Conservation (phyloP, 2,113 vertebrate species). For the Chaenocephalus aceratus region DNA sequence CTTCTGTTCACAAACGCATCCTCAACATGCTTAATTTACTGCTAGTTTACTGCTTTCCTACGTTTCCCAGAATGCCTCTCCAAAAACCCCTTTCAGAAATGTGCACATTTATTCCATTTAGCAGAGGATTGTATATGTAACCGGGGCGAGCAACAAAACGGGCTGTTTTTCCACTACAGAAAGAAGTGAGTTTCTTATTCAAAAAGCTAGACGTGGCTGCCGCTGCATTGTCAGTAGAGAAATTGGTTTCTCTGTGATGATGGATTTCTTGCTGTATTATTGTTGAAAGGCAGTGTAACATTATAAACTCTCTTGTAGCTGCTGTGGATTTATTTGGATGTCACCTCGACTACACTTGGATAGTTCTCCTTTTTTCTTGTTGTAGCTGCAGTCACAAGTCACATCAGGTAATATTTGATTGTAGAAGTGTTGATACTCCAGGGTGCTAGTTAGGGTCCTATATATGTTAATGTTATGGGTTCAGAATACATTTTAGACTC, state of each 20-base stretch:
- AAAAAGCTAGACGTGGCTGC: constrained; percentile 17
- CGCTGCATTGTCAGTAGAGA: constrained; percentile 10
- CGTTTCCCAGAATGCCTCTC: constrained; percentile 22
- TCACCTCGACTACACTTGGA: background rate
- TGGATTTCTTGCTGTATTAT: constrained; percentile 25
- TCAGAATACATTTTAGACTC: no score
- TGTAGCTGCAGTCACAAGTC: no score
- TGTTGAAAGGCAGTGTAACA: constrained; percentile 30
- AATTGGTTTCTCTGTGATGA: constrained; percentile 1
- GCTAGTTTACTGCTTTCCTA: background rate
- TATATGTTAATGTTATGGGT: no score
- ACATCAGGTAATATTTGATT: no score
- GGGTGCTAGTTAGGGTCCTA: no score
- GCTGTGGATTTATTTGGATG: background rate
- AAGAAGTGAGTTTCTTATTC: constrained; percentile 13
- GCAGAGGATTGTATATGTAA: constrained; percentile 13
- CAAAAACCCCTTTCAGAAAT: background rate
- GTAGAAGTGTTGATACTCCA: no score
- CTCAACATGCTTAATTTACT: constrained; percentile 1
- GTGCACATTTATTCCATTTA: constrained; percentile 19
- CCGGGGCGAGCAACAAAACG: background rate
- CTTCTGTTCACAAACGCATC: background rate
- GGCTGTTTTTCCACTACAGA: background rate
- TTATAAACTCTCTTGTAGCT: constrained; percentile 16
- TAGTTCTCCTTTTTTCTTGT: background rate